These are phyloP conservation scores for Drosophila nikananu DNA, from an alignment of 1,140 invertebrate genomes.

Conservation along the genomic window DNA sequence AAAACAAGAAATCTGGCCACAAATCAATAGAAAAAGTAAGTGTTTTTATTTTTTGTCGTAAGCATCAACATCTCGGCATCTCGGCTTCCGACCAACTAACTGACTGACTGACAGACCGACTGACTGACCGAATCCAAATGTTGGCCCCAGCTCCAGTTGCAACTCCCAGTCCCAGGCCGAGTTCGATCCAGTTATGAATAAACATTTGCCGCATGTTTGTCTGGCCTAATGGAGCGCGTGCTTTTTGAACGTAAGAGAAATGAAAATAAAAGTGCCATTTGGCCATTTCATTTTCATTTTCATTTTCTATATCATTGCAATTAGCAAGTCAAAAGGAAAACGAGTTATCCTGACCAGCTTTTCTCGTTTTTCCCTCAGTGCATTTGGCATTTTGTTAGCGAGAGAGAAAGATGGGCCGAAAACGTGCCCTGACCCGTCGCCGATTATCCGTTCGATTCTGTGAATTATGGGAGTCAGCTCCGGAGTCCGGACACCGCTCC, in stretches of 20 bases:
- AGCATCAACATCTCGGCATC: slow-evolving; percentile 11
- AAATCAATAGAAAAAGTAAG: slow-evolving; percentile 75
- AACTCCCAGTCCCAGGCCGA: slow-evolving; percentile 6
- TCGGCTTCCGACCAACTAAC: slow-evolving; percentile 33
- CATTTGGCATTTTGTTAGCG: slow-evolving; percentile 44
- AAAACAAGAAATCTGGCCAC: slow-evolving; percentile 81
- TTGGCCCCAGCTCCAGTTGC: slow-evolving; percentile 13
- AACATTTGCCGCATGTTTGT: slow-evolving; percentile 73
- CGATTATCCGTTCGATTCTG: slow-evolving; percentile 48
- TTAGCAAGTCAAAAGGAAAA: slow-evolving; percentile 53
- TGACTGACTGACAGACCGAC: slow-evolving; percentile 37
- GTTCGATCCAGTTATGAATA: slow-evolving; percentile 73
- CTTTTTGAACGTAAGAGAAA: slow-evolving; percentile 44
- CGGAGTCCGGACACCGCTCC: neutral
- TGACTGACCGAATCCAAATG: slow-evolving; percentile 48
- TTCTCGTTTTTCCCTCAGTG: slow-evolving; percentile 36
- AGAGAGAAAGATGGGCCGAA: slow-evolving; percentile 38
- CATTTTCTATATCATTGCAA: slow-evolving; percentile 54
- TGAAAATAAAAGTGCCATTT: slow-evolving; percentile 53
- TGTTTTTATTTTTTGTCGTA: slow-evolving; percentile 53
- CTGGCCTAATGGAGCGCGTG: slow-evolving; percentile 62
- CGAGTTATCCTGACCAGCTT: slow-evolving; percentile 39
- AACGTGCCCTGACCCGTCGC: slow-evolving; percentile 57
- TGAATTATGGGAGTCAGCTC: slow-evolving; percentile 62
- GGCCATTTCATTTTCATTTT: slow-evolving; percentile 31